These are phyloP conservation scores for Phaethon lepturus DNA, from an alignment of 2,113 vertebrate species.

Conservation along the genomic window DNA sequence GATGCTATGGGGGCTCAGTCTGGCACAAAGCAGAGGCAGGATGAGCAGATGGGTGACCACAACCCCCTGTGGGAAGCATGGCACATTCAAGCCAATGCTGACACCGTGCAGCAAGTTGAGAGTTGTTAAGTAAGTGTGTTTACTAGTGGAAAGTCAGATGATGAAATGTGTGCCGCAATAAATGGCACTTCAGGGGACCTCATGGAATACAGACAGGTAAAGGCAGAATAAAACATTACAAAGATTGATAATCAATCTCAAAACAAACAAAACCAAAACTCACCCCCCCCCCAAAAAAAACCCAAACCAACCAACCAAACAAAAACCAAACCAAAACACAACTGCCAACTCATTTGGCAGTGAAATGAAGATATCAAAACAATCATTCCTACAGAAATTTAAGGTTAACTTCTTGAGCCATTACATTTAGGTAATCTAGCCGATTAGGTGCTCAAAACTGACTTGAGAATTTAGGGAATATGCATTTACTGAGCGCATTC, in stretches of 20 bases:
- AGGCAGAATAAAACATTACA: neutral
- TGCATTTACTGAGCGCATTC: rapidly evolving
- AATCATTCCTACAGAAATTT: neutral
- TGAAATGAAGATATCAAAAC: neutral
- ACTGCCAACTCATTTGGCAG: neutral
- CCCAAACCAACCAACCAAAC: neutral
- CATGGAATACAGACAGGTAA: neutral
- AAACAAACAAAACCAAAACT: neutral
- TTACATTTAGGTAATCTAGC: neutral
- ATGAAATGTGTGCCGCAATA: neutral
- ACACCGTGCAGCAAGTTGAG: rapidly evolving
- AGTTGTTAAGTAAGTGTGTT: neutral
- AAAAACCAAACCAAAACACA: neutral
- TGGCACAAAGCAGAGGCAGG: too few relatives aligned
- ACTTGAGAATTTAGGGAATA: neutral
- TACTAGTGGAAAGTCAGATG: neutral
- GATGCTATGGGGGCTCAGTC: neutral
- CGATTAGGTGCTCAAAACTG: neutral
- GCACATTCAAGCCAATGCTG: neutral
- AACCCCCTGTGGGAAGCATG: neutral
- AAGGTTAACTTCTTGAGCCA: neutral
- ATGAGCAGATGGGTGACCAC: neutral
- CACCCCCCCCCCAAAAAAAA: neutral
- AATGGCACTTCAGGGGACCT: neutral
- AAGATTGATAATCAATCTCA: neutral